phyloP scores from a whole-genome alignment of 2,888 invertebrate genomes.

The Crepidodera aurea region DNA sequence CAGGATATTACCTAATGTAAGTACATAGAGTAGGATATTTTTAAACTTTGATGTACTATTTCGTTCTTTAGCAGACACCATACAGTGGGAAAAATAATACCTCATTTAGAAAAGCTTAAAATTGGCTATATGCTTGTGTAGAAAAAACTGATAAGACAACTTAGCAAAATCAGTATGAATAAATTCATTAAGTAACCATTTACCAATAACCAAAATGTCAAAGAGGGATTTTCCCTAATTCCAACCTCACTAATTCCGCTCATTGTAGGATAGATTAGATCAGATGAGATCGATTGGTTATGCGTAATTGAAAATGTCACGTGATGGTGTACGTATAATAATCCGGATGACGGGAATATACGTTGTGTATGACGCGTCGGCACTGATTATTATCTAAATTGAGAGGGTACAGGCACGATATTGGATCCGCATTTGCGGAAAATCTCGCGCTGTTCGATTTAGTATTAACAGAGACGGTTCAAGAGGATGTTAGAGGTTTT shows the following conservation, averaged over 20 bases:
- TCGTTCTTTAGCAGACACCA: too few relatives aligned
- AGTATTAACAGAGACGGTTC: slow-evolving; percentile 4
- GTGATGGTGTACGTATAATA: slow-evolving; percentile 20
- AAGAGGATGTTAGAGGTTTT: background rate
- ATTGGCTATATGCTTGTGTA: too few relatives aligned
- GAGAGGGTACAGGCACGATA: slow-evolving; percentile 14
- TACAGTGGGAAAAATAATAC: too few relatives aligned
- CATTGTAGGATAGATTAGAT: background rate
- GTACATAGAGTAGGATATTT: slow-evolving; percentile 58
- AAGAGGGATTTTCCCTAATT: too few relatives aligned
- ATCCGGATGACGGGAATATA: slow-evolving; percentile 6
- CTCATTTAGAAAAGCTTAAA: too few relatives aligned
- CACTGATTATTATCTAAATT: slow-evolving; percentile 25
- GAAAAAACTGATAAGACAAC: too few relatives aligned
- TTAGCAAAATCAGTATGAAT: too few relatives aligned
- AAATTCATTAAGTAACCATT: too few relatives aligned
- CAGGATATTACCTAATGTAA: slow-evolving; percentile 72
- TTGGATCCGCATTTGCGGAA: slow-evolving; percentile 22
- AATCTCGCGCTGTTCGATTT: slow-evolving; percentile 12
- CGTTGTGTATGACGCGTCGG: slow-evolving; percentile 11
- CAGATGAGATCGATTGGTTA: background rate
- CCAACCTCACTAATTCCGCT: background rate
- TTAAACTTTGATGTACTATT: too few relatives aligned
- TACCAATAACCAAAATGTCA: too few relatives aligned
- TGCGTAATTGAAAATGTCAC: slow-evolving; percentile 18